phyloP scores from a whole-genome alignment of 2,797 vertebrate species.

The Channa striata region DNA sequence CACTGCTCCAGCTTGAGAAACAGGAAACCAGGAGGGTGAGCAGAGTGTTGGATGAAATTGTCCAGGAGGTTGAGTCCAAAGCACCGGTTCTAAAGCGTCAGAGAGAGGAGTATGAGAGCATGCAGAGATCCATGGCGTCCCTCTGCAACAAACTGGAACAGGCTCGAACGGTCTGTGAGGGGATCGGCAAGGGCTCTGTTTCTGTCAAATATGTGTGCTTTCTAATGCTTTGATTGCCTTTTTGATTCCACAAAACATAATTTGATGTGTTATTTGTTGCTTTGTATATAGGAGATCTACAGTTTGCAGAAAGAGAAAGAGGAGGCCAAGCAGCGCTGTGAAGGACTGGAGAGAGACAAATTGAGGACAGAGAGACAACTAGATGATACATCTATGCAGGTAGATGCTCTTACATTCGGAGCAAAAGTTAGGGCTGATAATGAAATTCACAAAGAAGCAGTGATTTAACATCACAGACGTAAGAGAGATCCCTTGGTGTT shows the following conservation, averaged over 20 bases:
- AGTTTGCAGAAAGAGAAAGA: conserved; percentile 91
- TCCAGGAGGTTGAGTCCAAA: conserved; percentile 95
- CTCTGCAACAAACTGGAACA: conserved; percentile 94
- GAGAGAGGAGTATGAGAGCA: conserved; percentile 93
- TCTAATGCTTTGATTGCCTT: neutral
- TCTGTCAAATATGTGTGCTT: neutral
- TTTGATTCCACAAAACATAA: neutral
- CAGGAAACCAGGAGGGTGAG: conserved; percentile 92
- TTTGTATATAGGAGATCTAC: conserved; percentile 89
- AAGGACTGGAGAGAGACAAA: conserved; percentile 89
- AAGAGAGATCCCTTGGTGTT: neutral
- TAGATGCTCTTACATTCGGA: conserved; percentile 39
- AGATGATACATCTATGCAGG: conserved; percentile 94
- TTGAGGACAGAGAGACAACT: conserved; percentile 89
- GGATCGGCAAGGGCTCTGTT: too few relatives aligned
- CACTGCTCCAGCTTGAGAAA: conserved; percentile 92
- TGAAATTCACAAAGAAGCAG: too few relatives aligned
- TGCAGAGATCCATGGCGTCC: conserved; percentile 91
- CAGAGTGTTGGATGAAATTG: conserved; percentile 93
- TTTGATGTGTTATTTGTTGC: neutral
- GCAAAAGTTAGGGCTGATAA: neutral
- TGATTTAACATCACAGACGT: neutral
- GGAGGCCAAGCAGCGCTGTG: conserved; percentile 89
- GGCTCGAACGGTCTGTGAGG: conserved; percentile 88
- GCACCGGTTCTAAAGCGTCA: conserved; percentile 93